phyloP scores from a whole-genome alignment of 2,113 vertebrate species.

The Gnathochromis pfefferi region DNA sequence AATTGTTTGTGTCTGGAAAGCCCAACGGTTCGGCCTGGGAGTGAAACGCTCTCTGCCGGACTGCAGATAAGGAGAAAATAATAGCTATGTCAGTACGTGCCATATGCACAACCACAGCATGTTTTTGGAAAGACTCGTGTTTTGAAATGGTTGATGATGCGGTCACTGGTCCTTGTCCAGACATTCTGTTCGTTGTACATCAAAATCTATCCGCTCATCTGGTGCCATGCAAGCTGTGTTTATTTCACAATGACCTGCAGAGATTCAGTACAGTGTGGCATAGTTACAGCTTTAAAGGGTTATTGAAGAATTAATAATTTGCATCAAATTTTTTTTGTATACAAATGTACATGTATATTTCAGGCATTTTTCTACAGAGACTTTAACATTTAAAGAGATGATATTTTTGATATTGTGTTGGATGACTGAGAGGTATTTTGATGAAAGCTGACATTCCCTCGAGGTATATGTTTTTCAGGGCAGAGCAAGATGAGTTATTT shows the following conservation, averaged over 20 bases:
- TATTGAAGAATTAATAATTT: constrained; percentile 63
- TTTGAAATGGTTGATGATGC: constrained; percentile 13
- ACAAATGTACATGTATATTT: constrained; percentile 63
- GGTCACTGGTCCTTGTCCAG: constrained; percentile 43
- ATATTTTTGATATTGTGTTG: constrained; percentile 77
- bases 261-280: constrained; percentile 6
- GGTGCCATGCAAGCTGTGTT: constrained; percentile 23
- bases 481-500: constrained; percentile 50
- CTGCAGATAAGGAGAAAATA: constrained; percentile 34
- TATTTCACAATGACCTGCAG: constrained; percentile 2
- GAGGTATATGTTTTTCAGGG: constrained; percentile 25
- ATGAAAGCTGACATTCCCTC: constrained; percentile 38
- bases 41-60: constrained; percentile 8
- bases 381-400: constrained; percentile 67
- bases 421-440: constrained; percentile 49
- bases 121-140: neutral
- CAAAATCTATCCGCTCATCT: constrained; percentile 1
- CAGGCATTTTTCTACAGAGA: constrained; percentile 71
- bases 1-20: constrained; percentile 39
- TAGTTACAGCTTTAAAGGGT: constrained; percentile 53
- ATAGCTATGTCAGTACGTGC: neutral
- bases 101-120: constrained; percentile 7
- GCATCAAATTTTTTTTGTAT: constrained; percentile 72
- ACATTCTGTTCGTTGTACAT: constrained; percentile 19
- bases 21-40: neutral